Evolutionary conservation across 2,888 invertebrate species (phyloP), one percentile per base, ranked within the genome.

Genomic region (Buathra laborator): DNA sequence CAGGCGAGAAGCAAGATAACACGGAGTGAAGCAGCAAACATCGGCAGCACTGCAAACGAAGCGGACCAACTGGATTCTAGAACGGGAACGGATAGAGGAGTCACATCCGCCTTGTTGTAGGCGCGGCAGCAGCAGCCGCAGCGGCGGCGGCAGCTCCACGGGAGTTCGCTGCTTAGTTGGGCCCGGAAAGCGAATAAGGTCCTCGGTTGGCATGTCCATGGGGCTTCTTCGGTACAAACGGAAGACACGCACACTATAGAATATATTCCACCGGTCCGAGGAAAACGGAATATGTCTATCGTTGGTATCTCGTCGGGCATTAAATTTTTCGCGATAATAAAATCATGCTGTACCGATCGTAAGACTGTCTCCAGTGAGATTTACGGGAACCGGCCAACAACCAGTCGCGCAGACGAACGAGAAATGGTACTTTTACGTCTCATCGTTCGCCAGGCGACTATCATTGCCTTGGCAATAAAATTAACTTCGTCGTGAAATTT

Each of bases 51-150:
- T 16, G 14, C 56, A 44, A 66, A 81, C 72, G 77, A 84, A 81
- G 84, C 86, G 76, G 85, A 79, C 87, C 87, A 89, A 90, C 90
- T 89, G 88, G 90, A 90, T 90, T 90, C 89, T 88, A 87, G 90
- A 91, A 91, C 91, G 91, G 90, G 91, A 91, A 91, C 91, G 90
- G 88, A 88, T 88, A 88, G 88, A 88, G 88, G 86, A 88, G 90
- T 88, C 88, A 89, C 90, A 91, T 91, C 91, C 91, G 91, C 91
- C 88, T 88, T 81, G 76, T 84, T 84, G 87, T 86, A 87, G 88
- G 88, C 86, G 88, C 88, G 88, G 88, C 87, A 87, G 88, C 87
- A 59, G 43, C 79, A 70, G 24, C 24, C 24, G 24, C 24, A 2
- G 29, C 44, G 71, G 29, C 44, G 71, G 75, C 81, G 24, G 48